Conservation (phyloP, 2,113 vertebrate genomes). For the Lethenteron camtschaticum region DNA sequence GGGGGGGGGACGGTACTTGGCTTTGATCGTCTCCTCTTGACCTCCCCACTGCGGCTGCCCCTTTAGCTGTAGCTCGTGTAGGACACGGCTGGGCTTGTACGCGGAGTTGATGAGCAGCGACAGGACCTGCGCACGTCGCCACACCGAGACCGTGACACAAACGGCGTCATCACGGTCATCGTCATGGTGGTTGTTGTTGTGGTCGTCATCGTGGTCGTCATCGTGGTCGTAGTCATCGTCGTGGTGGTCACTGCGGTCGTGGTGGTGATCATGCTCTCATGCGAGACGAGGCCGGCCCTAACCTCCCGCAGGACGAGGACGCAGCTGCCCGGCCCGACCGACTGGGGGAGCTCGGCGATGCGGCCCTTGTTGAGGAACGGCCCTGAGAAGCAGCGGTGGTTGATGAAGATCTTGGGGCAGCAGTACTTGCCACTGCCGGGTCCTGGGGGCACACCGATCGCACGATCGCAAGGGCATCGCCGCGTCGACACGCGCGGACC, state of each 20-base stretch:
- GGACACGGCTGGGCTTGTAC: slow-evolving; percentile 86
- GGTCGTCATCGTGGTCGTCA: no score
- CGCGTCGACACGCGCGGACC: no score
- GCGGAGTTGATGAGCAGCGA: slow-evolving; percentile 80
- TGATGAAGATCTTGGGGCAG: slow-evolving; percentile 96
- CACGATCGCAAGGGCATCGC: no score
- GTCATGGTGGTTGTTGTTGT: no score
- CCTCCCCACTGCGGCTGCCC: slow-evolving; percentile 78
- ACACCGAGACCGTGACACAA: no score
- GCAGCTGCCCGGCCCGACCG: slow-evolving; percentile 88
- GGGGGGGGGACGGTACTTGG: slow-evolving; percentile 40
- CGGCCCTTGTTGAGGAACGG: slow-evolving; percentile 94
- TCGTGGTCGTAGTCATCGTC: no score
- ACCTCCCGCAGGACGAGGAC: slow-evolving; percentile 91
- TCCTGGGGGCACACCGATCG: neutral
- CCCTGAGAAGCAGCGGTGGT: slow-evolving; percentile 92
- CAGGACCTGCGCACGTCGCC: slow-evolving; percentile 36
- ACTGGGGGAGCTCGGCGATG: slow-evolving; percentile 87
- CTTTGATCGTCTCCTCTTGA: slow-evolving; percentile 81
- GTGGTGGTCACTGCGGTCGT: no score
- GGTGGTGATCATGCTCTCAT: no score
- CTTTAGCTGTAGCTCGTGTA: slow-evolving; percentile 79
- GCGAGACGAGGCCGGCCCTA: slow-evolving; percentile 8
- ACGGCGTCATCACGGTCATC: no score
- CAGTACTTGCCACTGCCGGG: slow-evolving; percentile 59